Evolutionary conservation across 2,113 vertebrate genomes (phyloP).

Genomic region (Oenanthe melanoleuca): DNA sequence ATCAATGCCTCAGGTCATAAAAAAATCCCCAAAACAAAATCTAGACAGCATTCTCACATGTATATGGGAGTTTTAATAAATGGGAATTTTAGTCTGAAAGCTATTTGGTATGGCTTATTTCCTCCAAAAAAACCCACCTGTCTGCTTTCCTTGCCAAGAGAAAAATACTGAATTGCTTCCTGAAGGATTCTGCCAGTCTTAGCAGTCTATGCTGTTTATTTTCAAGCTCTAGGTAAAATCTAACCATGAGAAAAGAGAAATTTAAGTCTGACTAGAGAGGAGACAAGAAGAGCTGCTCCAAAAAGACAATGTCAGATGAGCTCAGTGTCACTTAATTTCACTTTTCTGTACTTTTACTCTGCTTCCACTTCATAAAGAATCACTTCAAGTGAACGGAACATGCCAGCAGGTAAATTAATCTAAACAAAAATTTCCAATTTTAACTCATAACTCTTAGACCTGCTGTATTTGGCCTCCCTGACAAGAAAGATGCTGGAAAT

Average conservation of each 20-base stretch:
- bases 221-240: background rate
- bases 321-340: background rate
- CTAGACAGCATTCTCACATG: background rate
- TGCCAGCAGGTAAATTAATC: background rate
- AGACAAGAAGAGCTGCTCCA: background rate
- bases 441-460: background rate
- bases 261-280: background rate
- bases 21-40: background rate
- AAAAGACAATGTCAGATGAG: background rate
- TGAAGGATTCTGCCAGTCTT: background rate
- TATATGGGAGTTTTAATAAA: background rate
- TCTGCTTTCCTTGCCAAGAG: background rate
- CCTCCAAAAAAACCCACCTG: background rate
- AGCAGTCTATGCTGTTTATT: background rate
- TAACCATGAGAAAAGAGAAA: background rate
- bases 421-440: background rate
- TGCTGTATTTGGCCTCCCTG: background rate
- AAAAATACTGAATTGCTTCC: background rate
- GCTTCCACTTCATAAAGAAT: background rate
- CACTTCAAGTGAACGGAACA: background rate
- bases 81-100: background rate
- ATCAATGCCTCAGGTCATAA: background rate
- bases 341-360: background rate
- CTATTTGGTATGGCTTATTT: background rate
- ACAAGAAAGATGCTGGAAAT: background rate